phyloP scores from a whole-genome alignment of 2,888 invertebrate species.

The Zeuzera pyrina region DNA sequence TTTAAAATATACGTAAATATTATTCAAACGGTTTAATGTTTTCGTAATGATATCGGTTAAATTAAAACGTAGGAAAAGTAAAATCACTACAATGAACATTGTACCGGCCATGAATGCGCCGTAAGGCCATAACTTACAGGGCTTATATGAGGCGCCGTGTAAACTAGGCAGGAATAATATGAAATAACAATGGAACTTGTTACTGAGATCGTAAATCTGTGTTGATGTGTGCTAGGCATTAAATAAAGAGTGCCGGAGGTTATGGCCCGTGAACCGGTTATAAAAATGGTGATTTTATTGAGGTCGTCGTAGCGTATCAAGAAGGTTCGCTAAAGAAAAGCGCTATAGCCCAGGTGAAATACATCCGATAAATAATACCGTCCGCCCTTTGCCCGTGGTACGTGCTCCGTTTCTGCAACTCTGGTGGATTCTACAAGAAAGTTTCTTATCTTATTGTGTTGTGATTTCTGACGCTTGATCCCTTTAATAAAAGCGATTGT shows the following conservation, averaged over 20 bases:
- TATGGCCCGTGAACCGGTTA: slow-evolving; percentile 38
- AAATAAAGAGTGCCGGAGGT: slow-evolving; percentile 37
- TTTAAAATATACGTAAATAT: too few species aligned
- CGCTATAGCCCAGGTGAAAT: slow-evolving; percentile 21
- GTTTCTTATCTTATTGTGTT: slow-evolving; percentile 15
- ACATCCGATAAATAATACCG: slow-evolving; percentile 27
- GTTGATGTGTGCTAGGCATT: slow-evolving; percentile 29
- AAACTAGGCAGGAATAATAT: too few species aligned
- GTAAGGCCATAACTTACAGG: too few species aligned
- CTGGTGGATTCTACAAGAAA: slow-evolving; percentile 14
- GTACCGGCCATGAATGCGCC: too few species aligned
- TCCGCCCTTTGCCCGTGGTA: slow-evolving; percentile 17
- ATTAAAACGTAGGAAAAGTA: too few species aligned
- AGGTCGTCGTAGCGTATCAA: slow-evolving; percentile 29
- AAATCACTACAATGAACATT: too few species aligned
- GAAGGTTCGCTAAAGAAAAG: slow-evolving; percentile 19
- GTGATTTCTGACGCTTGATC: too few species aligned
- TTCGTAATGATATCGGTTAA: too few species aligned
- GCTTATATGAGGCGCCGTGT: too few species aligned
- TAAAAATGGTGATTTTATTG: slow-evolving; percentile 49
- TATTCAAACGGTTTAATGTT: too few species aligned
- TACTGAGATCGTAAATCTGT: slow-evolving; percentile 29
- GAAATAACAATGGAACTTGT: slow-evolving; percentile 27
- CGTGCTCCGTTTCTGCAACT: slow-evolving; percentile 20
- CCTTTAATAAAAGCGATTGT: too few species aligned